Evolutionary conservation across 2,797 vertebrate species (phyloP), one percentile per base, ranked within the genome.

Genomic region (Tenualosa thibaudeaui): DNA sequence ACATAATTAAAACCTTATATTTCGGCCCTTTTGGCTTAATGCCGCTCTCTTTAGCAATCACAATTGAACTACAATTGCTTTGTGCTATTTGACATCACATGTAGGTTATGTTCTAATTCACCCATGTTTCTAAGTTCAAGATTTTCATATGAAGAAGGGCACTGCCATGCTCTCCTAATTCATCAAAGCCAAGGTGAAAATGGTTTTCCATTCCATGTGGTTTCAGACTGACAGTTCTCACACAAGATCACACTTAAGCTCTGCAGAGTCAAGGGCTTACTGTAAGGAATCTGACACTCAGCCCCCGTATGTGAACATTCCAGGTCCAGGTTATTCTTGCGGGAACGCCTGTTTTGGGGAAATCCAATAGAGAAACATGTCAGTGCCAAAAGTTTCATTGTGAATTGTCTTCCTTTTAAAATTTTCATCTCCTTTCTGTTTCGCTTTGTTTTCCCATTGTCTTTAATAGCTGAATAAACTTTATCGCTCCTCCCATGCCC

Each of bases 401-500:
- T 78, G 5, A 19, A 46, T 22, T 12, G 68, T 71, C 26, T 65
- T 71, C 60, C 15, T 60, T 87, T 75, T 86, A 81, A 81, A 81
- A 3, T 81, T 81, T 50, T 89, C 84, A 2, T 6, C 54, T 22
- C 84, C 81, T 68, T 65, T 89, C 71, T 81, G 46, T 49, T 31
- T 56, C 1, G 51, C 19, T 86, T 22, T 78, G 40, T 46, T 19
- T 78, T 46, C 4, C 46, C 6, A 22, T 46, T 78, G 71, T 78
- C 9, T 46, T 17, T 68, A 15, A 60, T 56, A 86, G 86, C 8
- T 86, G 54, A 86, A 9, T 51, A 1, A 0, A 78, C 50, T 82
- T 17, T 86, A 86, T 81, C 56, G 1, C 51, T 86, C 81, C 43
- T 86, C 86, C 26, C 22, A 83, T 82, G 86, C 86, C 1, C 51